Evolutionary conservation across 2,113 vertebrate genomes (phyloP), one percentile per base, ranked within the genome.

Genomic region (Xenopus borealis): DNA sequence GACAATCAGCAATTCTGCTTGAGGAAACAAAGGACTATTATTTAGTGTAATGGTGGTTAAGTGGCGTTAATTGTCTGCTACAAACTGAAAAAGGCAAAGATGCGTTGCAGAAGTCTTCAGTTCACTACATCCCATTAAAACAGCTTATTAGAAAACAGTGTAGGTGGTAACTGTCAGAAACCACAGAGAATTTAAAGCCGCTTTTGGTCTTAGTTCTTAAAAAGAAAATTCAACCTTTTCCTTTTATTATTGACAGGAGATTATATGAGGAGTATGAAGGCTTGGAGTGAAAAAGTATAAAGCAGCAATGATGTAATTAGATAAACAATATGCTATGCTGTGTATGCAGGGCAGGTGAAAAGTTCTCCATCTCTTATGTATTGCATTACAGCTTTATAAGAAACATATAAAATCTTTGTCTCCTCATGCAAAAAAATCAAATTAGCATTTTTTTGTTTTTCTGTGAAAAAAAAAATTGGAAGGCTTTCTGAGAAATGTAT

Each of bases 21-120:
- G 63, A 66, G 19, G 10, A 74, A 64, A 74, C 64, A 74, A 74
- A 74, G 52, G 53, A 59, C 64, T 67, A 67, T 74, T 72, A 52
- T 72, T 74, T 33, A 18, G 11, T 74, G 14, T 12, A 27, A 30
- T 2, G 30, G 20, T 19, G 20, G 19, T 67, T 67, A 59, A 74
- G 40, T 74, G 20, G 12, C 50, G 55, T 59, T 59, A 67, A 47
- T 52, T 67, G 72, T 3, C 53, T 58, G 17, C 12, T 61, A 30
- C 20, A 67, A 61, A 18, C 52, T 44, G 63, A 58, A 7, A 18
- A 13, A 57, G 50, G 9, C 33, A 50, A 46, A 71, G 45, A 62
- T 57, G 30, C 8, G 10, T 16, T 63, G 14, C 52, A 16, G 14
- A 72, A n/a, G 27, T 50, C 59, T 62, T 23, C 59, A 23, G 19